Percentiles rank a stretch among this genome's conserved stretches.
phyloP scores from a whole-genome alignment of 2,113 vertebrate genomes.

The Saimiri boliviensis region DNA sequence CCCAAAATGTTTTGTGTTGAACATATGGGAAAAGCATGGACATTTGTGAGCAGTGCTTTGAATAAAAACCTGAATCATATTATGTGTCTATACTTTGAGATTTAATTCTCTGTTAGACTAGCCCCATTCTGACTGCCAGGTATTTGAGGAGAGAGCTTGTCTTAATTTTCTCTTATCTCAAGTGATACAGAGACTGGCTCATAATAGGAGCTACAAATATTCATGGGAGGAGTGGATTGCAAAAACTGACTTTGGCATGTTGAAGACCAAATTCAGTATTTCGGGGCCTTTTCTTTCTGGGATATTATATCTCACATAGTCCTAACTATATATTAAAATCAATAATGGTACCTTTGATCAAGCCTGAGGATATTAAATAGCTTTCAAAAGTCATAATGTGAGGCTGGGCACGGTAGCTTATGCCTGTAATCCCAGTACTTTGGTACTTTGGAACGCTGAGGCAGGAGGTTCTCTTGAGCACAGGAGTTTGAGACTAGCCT shows the following conservation, averaged over 20 bases:
- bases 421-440: neutral
- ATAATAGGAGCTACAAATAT: neutral
- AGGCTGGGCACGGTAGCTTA: neutral
- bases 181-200: neutral
- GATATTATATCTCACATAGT: neutral
- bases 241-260: neutral
- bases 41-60: neutral
- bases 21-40: neutral
- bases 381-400: slow-evolving; percentile 8
- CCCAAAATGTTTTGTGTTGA: slow-evolving; percentile 8
- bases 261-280: neutral
- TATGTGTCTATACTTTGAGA: neutral
- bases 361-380: neutral
- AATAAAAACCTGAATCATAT: neutral
- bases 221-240: neutral
- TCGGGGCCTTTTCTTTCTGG: neutral
- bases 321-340: neutral
- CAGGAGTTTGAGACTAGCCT: neutral
- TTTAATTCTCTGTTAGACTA: neutral
- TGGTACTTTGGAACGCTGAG: neutral
- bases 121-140: neutral
- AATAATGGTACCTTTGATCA: neutral
- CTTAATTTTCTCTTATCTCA: neutral
- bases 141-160: neutral
- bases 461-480: neutral